Evolutionary conservation across 2,797 vertebrate genomes (phyloP).

Genomic region (Melanotaenia boesemani): DNA sequence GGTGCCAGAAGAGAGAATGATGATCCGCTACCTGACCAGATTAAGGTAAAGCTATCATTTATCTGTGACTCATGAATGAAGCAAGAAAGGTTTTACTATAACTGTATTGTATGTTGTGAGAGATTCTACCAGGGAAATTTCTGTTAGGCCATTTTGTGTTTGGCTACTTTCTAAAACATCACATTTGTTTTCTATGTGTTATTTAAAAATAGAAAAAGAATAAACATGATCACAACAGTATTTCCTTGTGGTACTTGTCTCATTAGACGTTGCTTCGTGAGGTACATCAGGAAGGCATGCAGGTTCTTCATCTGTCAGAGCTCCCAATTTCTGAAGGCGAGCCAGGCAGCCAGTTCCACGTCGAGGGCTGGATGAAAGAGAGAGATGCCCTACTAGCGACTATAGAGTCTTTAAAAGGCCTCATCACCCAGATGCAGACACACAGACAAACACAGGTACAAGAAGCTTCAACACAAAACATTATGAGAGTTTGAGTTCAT

Average conservation of each 20-base stretch:
- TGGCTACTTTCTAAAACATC: not conserved
- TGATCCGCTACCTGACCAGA: constrained; percentile 89
- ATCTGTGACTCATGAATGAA: not conserved
- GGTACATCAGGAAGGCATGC: constrained; percentile 95
- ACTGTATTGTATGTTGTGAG: not conserved
- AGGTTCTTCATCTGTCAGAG: constrained; percentile 94
- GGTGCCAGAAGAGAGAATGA: constrained; percentile 86
- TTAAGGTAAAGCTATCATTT: constrained; percentile 86
- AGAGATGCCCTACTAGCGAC: constrained; percentile 86
- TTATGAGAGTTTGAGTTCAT: not conserved
- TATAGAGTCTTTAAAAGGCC: constrained; percentile 88
- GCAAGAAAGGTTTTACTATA: not conserved
- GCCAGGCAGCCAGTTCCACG: constrained; percentile 56
- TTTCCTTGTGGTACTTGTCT: constrained; percentile 29
- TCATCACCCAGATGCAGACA: constrained; percentile 90
- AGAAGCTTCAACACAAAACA: not conserved
- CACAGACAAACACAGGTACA: constrained; percentile 85
- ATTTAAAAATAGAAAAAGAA: not conserved
- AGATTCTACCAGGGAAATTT: not conserved
- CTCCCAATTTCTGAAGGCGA: constrained; percentile 82
- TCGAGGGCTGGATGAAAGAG: constrained; percentile 86
- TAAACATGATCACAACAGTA: not conserved
- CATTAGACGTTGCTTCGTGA: constrained; percentile 90
- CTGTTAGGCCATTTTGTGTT: not conserved
- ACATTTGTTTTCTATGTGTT: not conserved